These are phyloP conservation scores for Ganaspis sp. DNA, from an alignment of 1,140 invertebrate genomes.

Conservation along the genomic window DNA sequence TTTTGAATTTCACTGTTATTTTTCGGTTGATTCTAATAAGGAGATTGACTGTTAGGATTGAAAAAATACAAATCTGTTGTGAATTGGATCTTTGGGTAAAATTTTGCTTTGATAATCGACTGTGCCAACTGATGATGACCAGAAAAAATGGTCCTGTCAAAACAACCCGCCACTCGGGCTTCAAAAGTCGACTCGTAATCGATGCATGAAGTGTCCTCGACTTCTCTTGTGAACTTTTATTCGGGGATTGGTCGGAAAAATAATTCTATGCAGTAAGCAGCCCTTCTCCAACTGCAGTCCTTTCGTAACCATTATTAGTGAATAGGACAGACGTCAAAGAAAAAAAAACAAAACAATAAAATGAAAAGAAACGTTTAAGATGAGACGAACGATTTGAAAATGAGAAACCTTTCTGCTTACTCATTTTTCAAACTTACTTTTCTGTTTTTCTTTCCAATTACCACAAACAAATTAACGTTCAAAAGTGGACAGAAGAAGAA, in stretches of 20 bases:
- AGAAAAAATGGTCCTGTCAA: slow-evolving; percentile 48
- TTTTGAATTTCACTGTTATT: too few relatives aligned
- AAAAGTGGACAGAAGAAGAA: too few relatives aligned
- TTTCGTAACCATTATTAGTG: neutral
- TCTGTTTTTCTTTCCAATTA: too few relatives aligned
- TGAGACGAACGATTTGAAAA: neutral
- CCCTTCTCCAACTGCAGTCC: slow-evolving; percentile 1
- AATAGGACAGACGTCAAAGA: neutral
- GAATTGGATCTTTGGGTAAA: neutral
- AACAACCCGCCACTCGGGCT: slow-evolving; percentile 47
- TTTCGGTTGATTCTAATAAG: neutral
- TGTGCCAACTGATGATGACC: slow-evolving; percentile 22
- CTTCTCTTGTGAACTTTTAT: slow-evolving; percentile 3
- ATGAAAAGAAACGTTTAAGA: slow-evolving; percentile 15
- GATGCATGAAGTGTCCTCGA: slow-evolving; percentile 36
- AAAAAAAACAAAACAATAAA: slow-evolving; percentile 22
- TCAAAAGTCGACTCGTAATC: slow-evolving; percentile 49
- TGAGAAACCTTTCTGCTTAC: neutral
- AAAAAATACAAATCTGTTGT: neutral
- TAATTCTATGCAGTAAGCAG: neutral
- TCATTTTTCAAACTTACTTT: too few relatives aligned
- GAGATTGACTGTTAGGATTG: slow-evolving; percentile 11
- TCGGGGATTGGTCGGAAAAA: neutral
- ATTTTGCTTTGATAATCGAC: slow-evolving; percentile 20
- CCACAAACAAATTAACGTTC: too few relatives aligned